Base-by-base conservation (phyloP, 2,888 invertebrate genomes). In the Drepana falcataria region DNA sequence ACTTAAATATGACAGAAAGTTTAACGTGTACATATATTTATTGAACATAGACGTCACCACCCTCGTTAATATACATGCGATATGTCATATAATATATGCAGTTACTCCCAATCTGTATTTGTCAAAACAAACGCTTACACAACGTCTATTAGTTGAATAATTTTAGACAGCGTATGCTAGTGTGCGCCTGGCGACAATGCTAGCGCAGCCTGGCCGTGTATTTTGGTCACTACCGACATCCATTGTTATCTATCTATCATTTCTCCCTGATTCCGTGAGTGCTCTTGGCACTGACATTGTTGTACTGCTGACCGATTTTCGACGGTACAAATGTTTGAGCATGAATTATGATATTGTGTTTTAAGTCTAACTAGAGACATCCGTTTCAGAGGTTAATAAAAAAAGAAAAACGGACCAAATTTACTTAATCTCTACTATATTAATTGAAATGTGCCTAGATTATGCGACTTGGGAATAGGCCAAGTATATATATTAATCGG, bases 271-370 rank as follows among this genome's bases (percentile, higher is more conserved):
- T 82, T 79, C 73, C 72, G 60, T 64, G 69, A 74, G 74, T 74
- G 83, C 69, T 79, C 84, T 87, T 87, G 87, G 83, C 87, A 85
- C 76, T 86, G 88, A 75, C 82, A 82, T 79, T 81, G 77, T 61
- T 60, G 56, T 55, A 60, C 58, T 55, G 59, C 61, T 61, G 60
- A 64, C 63, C 59, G 55, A 48, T 55, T 52, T 55, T 59, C 35
- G 55, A 53, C 51, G 59, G 57, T 54, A 58, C 53, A 5, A 4
- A 47, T 52, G 52, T 49, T 48, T 55, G 44, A 54, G 60, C 53
- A 55, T 7, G 6, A 3, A 48, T 54, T 57, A 35, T 51, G 34
- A 49, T 49, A 9, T 44, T 35, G 51, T 49, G 49, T 44, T 48
- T 34, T 47, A 21, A 21, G 21, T 21, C 21, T 21, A 21, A 21